Conservation (phyloP, 2,797 vertebrate species). For the Sebastes minor region DNA sequence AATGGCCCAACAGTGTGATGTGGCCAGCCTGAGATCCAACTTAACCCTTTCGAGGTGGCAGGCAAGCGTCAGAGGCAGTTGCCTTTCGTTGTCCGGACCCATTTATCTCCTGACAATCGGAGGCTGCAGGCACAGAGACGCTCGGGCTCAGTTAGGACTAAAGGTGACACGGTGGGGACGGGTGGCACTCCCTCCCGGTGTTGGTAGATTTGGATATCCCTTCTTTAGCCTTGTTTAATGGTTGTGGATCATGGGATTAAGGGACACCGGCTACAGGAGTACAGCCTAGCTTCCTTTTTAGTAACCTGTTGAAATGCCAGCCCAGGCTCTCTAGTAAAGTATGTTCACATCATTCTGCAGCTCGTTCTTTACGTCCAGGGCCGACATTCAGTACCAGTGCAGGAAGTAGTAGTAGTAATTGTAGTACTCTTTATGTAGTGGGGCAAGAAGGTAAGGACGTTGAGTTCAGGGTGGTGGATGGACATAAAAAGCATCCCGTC, state of each 20-base stretch:
- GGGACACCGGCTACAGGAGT: conserved; percentile 24
- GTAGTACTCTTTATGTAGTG: neutral
- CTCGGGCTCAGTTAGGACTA: neutral
- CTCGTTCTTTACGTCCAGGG: neutral
- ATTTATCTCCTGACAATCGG: conserved; percentile 11
- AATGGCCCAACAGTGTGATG: conserved; percentile 74
- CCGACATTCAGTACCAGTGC: neutral
- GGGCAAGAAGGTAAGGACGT: neutral
- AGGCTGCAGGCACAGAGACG: neutral
- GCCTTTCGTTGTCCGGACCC: conserved; percentile 13
- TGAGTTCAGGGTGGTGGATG: neutral
- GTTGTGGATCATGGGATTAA: conserved; percentile 64
- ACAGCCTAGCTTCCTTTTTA: conserved; percentile 18
- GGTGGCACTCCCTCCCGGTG: conserved; percentile 21
- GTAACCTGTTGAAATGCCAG: conserved; percentile 45
- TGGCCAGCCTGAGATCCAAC: conserved; percentile 67
- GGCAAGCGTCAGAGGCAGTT: conserved; percentile 16
- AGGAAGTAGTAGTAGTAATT: neutral
- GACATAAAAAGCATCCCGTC: neutral
- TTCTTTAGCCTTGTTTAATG: conserved; percentile 61
- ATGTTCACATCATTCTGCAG: neutral
- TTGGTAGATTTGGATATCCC: conserved; percentile 49
- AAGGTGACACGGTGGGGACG: conserved; percentile 14
- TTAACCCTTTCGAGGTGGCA: conserved; percentile 71
- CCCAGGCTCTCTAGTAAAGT: neutral